Evolutionary conservation across 1,140 invertebrate genomes (phyloP).

Genomic region (Sminthurinus signatus): DNA sequence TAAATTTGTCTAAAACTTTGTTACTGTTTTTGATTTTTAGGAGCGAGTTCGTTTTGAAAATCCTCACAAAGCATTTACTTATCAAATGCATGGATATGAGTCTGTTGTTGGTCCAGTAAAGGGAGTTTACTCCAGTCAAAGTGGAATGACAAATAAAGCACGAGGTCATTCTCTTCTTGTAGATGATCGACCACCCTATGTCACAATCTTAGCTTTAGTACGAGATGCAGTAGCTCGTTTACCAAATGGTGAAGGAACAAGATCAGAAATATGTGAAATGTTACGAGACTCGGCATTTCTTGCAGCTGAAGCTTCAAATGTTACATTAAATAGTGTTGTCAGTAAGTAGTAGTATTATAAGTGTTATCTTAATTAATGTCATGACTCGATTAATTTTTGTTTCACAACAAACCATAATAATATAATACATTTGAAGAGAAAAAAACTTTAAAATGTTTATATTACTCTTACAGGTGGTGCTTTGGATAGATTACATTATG

Average conservation of each 20-base stretch:
- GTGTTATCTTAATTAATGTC: too few species aligned
- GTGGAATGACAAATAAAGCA: conserved; percentile 54
- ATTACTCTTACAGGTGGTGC: too few species aligned
- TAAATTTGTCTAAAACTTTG: conserved; percentile 10
- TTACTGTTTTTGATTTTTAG: conserved; percentile 44
- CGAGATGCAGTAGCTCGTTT: conserved; percentile 84
- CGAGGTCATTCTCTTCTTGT: conserved; percentile 76
- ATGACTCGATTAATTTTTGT: too few species aligned
- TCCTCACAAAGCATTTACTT: conserved; percentile 80
- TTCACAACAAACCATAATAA: too few species aligned
- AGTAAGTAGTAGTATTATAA: too few species aligned
- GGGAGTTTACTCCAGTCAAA: conserved; percentile 61
- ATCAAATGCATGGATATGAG: conserved; percentile 73
- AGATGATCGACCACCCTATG: conserved; percentile 76
- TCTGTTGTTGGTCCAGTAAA: conserved; percentile 84
- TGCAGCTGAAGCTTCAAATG: conserved; percentile 62
- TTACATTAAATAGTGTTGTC: conserved; percentile 58
- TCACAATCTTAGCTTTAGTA: conserved; percentile 78
- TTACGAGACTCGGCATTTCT: conserved; percentile 80
- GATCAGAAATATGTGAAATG: conserved; percentile 78
- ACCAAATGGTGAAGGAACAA: conserved; percentile 88
- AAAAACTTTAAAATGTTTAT: too few species aligned
- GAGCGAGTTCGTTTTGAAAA: conserved; percentile 67
- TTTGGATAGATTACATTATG: conserved; percentile 74
- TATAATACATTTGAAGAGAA: too few species aligned